Conservation (phyloP, 2,797 vertebrate genomes). For the Megalops cyprinoides region DNA sequence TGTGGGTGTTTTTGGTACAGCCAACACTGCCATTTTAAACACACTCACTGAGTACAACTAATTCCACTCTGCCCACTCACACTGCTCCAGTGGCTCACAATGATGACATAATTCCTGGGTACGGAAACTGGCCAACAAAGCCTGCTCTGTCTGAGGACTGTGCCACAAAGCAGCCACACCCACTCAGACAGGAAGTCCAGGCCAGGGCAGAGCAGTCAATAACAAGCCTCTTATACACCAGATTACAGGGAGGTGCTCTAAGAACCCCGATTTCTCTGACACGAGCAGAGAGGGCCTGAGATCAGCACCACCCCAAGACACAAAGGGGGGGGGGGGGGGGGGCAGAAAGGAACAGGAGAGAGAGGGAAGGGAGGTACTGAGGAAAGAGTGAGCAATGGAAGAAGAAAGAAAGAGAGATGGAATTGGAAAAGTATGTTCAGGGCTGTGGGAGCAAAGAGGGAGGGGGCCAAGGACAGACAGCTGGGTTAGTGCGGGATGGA, state of each 20-base stretch:
- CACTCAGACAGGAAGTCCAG: not conserved
- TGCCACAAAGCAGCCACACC: too few relatives aligned
- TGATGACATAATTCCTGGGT: constrained; percentile 8
- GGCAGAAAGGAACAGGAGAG: not conserved
- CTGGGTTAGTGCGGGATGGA: too few relatives aligned
- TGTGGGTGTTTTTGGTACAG: not conserved
- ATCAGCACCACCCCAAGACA: too few relatives aligned
- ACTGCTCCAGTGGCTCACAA: not conserved
- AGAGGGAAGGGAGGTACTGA: not conserved
- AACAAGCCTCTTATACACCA: not conserved
- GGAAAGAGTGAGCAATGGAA: too few relatives aligned
- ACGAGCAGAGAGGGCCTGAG: not conserved
- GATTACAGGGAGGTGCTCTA: not conserved
- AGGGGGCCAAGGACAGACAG: not conserved
- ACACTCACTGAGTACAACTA: not conserved
- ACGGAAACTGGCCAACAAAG: constrained; percentile 19
- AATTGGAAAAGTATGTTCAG: not conserved
- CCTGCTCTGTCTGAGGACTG: constrained; percentile 20
- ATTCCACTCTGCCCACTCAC: not conserved
- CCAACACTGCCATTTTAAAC: constrained; percentile 4
- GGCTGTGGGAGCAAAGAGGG: not conserved
- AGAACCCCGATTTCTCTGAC: not conserved
- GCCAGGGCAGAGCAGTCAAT: not conserved
- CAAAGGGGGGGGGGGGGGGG: not conserved
- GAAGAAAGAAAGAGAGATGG: not conserved